phyloP scores from a whole-genome alignment of 1,140 invertebrate species.

The Drosophila sp. region DNA sequence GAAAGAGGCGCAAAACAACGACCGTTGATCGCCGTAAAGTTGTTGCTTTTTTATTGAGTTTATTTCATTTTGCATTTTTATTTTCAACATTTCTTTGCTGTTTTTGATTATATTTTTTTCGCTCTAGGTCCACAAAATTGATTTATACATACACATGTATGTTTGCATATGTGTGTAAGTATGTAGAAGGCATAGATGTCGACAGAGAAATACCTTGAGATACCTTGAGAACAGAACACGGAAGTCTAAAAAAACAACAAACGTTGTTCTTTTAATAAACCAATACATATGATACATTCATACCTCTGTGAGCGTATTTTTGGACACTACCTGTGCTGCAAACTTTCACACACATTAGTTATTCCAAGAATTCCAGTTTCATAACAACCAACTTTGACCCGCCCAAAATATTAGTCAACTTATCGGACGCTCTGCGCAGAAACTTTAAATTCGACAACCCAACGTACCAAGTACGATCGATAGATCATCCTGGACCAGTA shows the following conservation, averaged over 20 bases:
- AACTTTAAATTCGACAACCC: neutral
- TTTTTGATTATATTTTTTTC: conserved; percentile 18
- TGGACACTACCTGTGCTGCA: conserved; percentile 29
- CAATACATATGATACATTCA: too few species aligned
- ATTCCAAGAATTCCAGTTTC: conserved; percentile 39
- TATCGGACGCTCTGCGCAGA: conserved; percentile 1
- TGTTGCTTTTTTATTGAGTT: conserved; percentile 49
- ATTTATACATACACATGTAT: neutral
- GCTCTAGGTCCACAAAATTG: conserved; percentile 34
- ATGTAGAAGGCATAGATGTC: conserved; percentile 36
- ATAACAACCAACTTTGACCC: conserved; percentile 13
- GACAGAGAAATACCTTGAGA: conserved; percentile 52
- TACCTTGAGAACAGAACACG: conserved; percentile 44
- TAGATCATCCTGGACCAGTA: too few species aligned
- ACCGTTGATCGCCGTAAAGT: conserved; percentile 56
- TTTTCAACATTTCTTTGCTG: conserved; percentile 45
- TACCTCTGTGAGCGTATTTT: conserved; percentile 8
- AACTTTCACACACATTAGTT: conserved; percentile 15
- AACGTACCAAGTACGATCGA: neutral
- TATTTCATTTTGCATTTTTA: conserved; percentile 39
- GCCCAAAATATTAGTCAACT: conserved; percentile 3
- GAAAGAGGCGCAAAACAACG: conserved; percentile 49
- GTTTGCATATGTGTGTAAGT: conserved; percentile 13
- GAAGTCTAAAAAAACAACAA: conserved; percentile 43
- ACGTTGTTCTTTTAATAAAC: conserved; percentile 28